Conservation (phyloP, 2,888 invertebrate genomes). For the Exephanes ischioxanthus region DNA sequence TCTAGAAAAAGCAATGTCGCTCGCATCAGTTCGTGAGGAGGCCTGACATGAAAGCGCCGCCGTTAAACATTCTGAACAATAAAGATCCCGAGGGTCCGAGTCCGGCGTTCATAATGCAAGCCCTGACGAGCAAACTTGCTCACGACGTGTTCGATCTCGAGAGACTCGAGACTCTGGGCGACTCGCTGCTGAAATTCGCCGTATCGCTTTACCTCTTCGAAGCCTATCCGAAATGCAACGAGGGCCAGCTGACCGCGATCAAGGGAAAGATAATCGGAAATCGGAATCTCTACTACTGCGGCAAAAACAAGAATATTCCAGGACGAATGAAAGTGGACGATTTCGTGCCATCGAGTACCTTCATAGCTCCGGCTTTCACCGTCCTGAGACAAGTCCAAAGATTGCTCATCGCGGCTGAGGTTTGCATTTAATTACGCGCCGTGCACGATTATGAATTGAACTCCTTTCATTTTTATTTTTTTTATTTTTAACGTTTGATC, state of each 20-base stretch:
- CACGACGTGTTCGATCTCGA: constrained; percentile 93
- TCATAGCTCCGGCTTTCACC: constrained; percentile 92
- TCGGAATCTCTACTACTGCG: constrained; percentile 94
- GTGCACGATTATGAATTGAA: background rate
- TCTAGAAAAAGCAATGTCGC: constrained; percentile 33
- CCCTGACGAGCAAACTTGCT: constrained; percentile 90
- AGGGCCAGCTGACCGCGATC: constrained; percentile 92
- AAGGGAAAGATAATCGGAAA: constrained; percentile 92
- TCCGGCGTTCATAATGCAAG: constrained; percentile 83
- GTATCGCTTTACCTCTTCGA: constrained; percentile 91
- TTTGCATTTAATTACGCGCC: constrained; percentile 60
- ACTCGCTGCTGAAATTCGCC: constrained; percentile 94
- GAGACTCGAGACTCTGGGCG: constrained; percentile 94
- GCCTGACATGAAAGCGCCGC: constrained; percentile 61
- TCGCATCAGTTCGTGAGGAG: constrained; percentile 58
- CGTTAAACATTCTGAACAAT: constrained; percentile 69
- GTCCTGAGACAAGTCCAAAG: constrained; percentile 86
- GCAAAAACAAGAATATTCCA: constrained; percentile 75
- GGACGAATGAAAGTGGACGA: constrained; percentile 88
- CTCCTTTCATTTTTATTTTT: background rate
- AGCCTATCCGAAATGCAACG: constrained; percentile 89
- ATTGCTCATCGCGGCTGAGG: constrained; percentile 82
- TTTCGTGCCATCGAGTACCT: constrained; percentile 90
- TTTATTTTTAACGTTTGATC: constrained; percentile 38
- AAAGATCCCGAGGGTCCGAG: constrained; percentile 75